phyloP scores from a whole-genome alignment of 64 coral and sea anemone genomes.

The Pocillopora damicornis region DNA sequence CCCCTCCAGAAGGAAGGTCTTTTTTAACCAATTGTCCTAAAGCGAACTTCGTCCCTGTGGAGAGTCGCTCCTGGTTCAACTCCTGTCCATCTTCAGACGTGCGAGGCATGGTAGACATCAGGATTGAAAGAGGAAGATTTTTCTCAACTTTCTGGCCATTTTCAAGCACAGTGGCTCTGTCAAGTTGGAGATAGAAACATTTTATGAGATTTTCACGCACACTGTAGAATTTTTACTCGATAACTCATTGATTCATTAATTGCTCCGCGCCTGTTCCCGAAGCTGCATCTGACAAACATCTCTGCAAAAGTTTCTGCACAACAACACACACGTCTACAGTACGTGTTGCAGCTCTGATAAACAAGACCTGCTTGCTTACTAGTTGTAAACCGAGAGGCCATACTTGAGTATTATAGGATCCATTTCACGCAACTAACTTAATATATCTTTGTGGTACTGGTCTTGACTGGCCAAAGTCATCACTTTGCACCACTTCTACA shows the following conservation, averaged over 20 bases:
- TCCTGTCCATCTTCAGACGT: not conserved
- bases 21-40: constrained; percentile 72
- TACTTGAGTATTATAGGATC: no score
- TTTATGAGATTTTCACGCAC: no score
- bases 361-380: no score
- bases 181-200: not conserved
- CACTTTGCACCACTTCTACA: constrained; percentile 56
- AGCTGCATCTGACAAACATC: no score
- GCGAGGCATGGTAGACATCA: constrained; percentile 77
- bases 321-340: no score
- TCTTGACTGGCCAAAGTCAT: constrained; percentile 90
- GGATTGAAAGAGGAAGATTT: constrained; percentile 72
- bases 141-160: constrained; percentile 26
- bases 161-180: constrained; percentile 64
- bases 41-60: constrained; percentile 89
- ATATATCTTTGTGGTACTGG: constrained; percentile 76
- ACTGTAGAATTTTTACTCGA: no score
- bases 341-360: no score
- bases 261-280: no score
- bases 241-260: no score
- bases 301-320: no score
- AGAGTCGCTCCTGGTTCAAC: constrained; percentile 66
- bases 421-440: not conserved
- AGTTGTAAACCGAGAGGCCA: no score
- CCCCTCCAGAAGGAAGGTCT: constrained; percentile 11